Evolutionary conservation across 2,888 invertebrate genomes (phyloP), one percentile per base, ranked within the genome.

Genomic region (Fragum whitleyi): DNA sequence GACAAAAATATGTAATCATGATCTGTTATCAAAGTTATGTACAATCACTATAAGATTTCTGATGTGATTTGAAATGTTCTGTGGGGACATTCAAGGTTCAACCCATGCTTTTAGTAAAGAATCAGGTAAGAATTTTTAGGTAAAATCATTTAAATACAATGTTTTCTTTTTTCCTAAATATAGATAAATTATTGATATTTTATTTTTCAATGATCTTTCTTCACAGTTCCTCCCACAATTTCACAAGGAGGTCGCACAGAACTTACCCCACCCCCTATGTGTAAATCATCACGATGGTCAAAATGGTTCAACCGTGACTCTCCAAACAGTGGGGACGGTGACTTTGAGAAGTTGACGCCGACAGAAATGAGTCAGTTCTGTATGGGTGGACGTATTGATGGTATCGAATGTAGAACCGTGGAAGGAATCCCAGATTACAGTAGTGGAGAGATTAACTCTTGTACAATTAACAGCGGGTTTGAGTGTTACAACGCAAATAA

Each of bases 381-480:
- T 80, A 69, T 83, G 19, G 84, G 81, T n/a, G 92, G 91, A 21
- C 78, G 86, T 55, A 87, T 94, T 19, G 86, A 85, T 0, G 77
- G 88, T 19, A 90, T 93, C 6, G 91, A 93, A 79, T 93, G 93
- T 86, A 74, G 82, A 53, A 90, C 90, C 28, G 83, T 84, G 1
- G 83, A 87, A 62, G 88, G 86, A 7, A 88, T 87, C 1, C 87
- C 88, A 23, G 84, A 87, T 29, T 88, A 86, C 67, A 87, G 72
- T 28, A 72, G 59, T n/a, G 93, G 93, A 74, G 89, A 90, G 65
- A 92, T 97, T 77, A 51, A 70, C 21, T 65, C 74, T 3, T 85
- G 85, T 61, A 47, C 81, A 0, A 74, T 85, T 5, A 96, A 96
- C 87, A 95, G 95, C 21, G 97, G 97, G 0, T 94, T 97, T 0